Conservation (phyloP, 2,797 vertebrate species). For the Parotocinclus haroldoi region DNA sequence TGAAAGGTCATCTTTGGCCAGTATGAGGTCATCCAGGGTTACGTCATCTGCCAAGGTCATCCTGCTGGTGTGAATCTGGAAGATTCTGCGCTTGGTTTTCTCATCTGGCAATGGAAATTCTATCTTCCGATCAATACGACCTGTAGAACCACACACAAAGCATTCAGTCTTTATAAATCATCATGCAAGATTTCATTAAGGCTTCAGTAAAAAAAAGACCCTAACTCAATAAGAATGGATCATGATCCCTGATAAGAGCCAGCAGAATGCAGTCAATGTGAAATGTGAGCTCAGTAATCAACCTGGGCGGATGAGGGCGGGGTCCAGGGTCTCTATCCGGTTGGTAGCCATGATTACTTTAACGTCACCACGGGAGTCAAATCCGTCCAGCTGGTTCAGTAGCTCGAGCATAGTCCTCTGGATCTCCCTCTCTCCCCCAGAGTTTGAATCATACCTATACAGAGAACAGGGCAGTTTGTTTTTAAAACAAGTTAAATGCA, state of each 20-base stretch:
- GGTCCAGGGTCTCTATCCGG: conserved; percentile 94
- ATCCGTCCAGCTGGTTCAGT: conserved; percentile 94
- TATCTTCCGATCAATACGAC: conserved; percentile 94
- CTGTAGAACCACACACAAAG: conserved; percentile 56
- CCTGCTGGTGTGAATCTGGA: conserved; percentile 96
- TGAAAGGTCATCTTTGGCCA: conserved; percentile 96
- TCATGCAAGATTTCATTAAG: no score
- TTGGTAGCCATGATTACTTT: conserved; percentile 99
- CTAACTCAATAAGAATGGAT: background rate
- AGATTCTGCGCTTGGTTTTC: conserved; percentile 95
- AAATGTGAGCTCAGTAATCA: no score
- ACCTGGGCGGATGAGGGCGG: conserved; percentile 96
- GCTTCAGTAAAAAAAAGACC: no score
- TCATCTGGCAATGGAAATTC: conserved; percentile 95
- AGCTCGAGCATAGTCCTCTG: conserved; percentile 97
- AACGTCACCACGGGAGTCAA: conserved; percentile 93
- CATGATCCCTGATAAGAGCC: background rate
- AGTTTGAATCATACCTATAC: conserved; percentile 92
- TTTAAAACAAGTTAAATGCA: background rate
- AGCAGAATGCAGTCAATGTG: no score
- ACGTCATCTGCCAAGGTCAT: conserved; percentile 93
- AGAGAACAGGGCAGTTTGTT: no score
- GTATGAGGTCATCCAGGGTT: conserved; percentile 90
- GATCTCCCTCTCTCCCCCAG: conserved; percentile 93
- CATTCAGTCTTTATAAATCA: background rate